Percentiles rank a stretch among this genome's conserved stretches.
phyloP scores from a whole-genome alignment of 2,888 invertebrate species.

The Sceliomorpha sp. region DNA sequence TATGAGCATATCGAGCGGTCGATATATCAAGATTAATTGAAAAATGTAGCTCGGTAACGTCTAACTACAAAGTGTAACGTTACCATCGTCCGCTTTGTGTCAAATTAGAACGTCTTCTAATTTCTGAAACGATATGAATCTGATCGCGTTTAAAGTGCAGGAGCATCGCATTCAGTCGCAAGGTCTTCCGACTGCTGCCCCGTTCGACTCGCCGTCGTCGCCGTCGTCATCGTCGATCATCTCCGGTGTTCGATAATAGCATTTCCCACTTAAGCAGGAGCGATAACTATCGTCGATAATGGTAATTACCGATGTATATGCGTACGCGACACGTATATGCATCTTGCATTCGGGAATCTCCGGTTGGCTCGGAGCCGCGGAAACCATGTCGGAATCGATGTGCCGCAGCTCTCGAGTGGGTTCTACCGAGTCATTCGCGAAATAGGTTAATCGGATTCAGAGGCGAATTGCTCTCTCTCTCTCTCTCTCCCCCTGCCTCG shows the following conservation, averaged over 20 bases:
- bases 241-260: constrained; percentile 55
- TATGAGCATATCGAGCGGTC: too few species aligned
- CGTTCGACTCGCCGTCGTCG: constrained; percentile 22
- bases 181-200: constrained; percentile 8
- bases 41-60: too few species aligned
- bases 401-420: constrained; percentile 49
- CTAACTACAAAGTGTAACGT: too few species aligned
- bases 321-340: constrained; percentile 47
- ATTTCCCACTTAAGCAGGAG: constrained; percentile 53
- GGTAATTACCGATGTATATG: constrained; percentile 54
- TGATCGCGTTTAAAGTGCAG: too few species aligned
- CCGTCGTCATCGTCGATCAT: constrained; percentile 50
- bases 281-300: constrained; percentile 53
- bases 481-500: constrained; percentile 3
- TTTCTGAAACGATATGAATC: constrained; percentile 6
- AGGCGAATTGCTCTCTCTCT: constrained; percentile 24
- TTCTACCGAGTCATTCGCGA: constrained; percentile 59
- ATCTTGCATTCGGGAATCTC: constrained; percentile 45
- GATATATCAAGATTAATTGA: too few species aligned
- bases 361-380: constrained; percentile 45
- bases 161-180: too few species aligned
- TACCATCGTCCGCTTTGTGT: too few species aligned
- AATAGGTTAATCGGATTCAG: constrained; percentile 72
- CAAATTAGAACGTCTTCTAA: too few species aligned
- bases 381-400: constrained; percentile 53